These are phyloP conservation scores for Xylocopa sonorina DNA, from an alignment of 1,140 invertebrate species.

Conservation along the genomic window DNA sequence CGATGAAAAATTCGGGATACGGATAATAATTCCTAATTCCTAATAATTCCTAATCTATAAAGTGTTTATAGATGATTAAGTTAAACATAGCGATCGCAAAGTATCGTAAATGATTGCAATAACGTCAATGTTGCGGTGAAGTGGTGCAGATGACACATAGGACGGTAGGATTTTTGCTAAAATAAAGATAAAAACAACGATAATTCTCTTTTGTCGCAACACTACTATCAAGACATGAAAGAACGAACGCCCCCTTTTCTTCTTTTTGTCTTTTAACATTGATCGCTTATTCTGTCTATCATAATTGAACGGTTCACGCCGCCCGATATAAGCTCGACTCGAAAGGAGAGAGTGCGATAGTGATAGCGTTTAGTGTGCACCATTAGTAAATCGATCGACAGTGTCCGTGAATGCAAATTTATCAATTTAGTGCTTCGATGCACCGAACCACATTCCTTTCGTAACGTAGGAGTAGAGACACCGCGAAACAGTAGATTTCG, in stretches of 20 bases:
- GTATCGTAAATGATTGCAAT: neutral
- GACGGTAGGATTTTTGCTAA: neutral
- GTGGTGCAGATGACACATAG: neutral
- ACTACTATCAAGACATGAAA: too few relatives aligned
- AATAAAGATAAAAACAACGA: neutral
- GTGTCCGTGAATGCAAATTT: slow-evolving; percentile 76
- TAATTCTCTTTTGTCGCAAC: neutral
- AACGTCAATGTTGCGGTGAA: neutral
- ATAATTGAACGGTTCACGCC: too few relatives aligned
- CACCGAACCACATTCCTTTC: slow-evolving; percentile 72
- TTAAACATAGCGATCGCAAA: too few relatives aligned
- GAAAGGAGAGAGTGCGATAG: neutral
- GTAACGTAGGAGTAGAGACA: neutral
- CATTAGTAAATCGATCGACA: slow-evolving; percentile 1
- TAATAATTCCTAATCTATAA: too few relatives aligned
- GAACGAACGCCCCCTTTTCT: too few relatives aligned
- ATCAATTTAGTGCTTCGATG: slow-evolving; percentile 77
- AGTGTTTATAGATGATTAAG: too few relatives aligned
- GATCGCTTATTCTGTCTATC: too few relatives aligned
- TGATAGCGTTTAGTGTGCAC: neutral
- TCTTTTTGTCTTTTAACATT: too few relatives aligned
- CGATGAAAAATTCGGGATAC: too few relatives aligned
- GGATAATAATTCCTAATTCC: too few relatives aligned
- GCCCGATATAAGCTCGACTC: too few relatives aligned
- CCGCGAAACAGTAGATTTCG: neutral